phyloP scores from a whole-genome alignment of 2,113 vertebrate species.

The Pimephales promelas region DNA sequence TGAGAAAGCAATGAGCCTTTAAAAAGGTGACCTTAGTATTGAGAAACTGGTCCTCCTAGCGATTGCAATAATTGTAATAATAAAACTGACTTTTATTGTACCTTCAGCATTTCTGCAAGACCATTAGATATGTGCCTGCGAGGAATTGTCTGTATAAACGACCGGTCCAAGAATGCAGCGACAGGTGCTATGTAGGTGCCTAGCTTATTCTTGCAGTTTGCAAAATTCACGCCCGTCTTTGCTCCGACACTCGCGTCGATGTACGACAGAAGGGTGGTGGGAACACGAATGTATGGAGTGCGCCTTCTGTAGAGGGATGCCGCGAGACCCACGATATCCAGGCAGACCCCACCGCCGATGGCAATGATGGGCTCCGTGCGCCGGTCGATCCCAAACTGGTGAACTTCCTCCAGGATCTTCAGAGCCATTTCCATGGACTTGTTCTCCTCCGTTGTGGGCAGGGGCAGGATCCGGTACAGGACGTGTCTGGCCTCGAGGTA shows the following conservation, averaged over 20 bases:
- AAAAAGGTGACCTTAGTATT: too few species aligned
- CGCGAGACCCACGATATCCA: constrained; percentile 81
- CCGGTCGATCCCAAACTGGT: constrained; percentile 78
- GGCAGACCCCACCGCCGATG: constrained; percentile 81
- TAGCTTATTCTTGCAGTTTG: constrained; percentile 84
- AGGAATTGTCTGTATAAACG: constrained; percentile 79
- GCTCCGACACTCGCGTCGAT: constrained; percentile 82
- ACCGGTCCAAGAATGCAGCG: constrained; percentile 79
- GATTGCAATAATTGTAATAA: not conserved
- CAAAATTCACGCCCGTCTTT: constrained; percentile 83
- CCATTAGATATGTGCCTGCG: constrained; percentile 82
- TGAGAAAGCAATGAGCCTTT: too few species aligned
- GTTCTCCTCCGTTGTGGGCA: constrained; percentile 80
- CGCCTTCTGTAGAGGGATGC: constrained; percentile 80
- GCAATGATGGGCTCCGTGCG: constrained; percentile 80
- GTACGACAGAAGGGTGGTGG: constrained; percentile 82
- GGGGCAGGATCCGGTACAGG: constrained; percentile 74
- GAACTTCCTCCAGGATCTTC: constrained; percentile 80
- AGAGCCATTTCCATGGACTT: constrained; percentile 82
- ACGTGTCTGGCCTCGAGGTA: constrained; percentile 77
- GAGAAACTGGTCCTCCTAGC: too few species aligned
- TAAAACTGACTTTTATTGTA: constrained; percentile 49
- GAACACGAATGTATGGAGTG: constrained; percentile 82
- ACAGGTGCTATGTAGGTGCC: constrained; percentile 78
- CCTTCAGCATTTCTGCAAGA: constrained; percentile 84